These are phyloP conservation scores for Cephus rjabovi DNA, from an alignment of 2,888 invertebrate species.

Conservation along the genomic window DNA sequence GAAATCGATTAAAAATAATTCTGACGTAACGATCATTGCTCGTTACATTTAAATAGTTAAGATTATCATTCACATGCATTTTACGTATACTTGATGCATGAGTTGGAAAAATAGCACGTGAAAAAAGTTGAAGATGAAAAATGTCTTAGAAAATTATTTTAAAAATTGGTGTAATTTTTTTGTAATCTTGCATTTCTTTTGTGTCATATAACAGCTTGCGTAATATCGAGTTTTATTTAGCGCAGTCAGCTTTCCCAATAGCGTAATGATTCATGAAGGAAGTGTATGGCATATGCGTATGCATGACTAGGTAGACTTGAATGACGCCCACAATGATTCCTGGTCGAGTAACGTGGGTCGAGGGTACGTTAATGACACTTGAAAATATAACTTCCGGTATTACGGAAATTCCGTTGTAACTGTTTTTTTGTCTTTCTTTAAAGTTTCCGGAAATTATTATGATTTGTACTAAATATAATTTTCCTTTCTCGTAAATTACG, in stretches of 20 bases:
- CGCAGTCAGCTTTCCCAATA: background rate
- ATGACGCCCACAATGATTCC: background rate
- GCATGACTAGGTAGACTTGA: background rate
- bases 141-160: background rate
- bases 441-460: background rate
- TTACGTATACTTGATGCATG: background rate
- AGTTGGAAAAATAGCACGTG: background rate
- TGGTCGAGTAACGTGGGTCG: background rate
- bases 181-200: background rate
- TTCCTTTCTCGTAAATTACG: background rate
- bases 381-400: background rate
- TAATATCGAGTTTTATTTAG: background rate
- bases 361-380: background rate
- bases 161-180: background rate
- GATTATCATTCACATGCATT: background rate
- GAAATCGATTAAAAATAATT: background rate
- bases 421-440: no score
- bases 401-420: background rate
- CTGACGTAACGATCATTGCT: background rate
- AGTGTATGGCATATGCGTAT: background rate
- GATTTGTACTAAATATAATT: background rate
- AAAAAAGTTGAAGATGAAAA: background rate
- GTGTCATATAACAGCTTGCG: background rate
- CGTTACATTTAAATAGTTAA: background rate
- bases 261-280: background rate